Conservation (phyloP, 2,113 vertebrate genomes). For the Cinclus mexicanus region DNA sequence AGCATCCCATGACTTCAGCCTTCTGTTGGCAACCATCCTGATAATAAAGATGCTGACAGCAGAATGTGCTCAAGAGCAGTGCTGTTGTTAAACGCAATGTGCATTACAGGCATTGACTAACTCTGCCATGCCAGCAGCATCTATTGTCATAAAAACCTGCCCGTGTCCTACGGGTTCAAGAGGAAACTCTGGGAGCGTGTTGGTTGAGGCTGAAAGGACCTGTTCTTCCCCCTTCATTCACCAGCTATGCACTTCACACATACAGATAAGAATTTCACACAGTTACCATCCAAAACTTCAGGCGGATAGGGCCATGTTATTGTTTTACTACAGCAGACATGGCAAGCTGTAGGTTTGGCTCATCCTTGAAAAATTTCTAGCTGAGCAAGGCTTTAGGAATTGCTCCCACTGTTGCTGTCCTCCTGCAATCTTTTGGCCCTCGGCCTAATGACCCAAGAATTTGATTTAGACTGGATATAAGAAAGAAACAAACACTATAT, state of each 20-base stretch:
- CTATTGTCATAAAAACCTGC: neutral
- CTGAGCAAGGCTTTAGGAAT: neutral
- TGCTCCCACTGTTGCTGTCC: neutral
- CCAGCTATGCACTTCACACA: neutral
- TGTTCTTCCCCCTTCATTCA: neutral
- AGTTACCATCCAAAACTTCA: neutral
- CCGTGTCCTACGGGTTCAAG: neutral
- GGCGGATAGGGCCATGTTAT: too few relatives aligned
- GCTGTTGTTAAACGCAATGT: neutral
- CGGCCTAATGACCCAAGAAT: neutral
- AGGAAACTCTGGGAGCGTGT: neutral
- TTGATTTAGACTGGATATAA: neutral
- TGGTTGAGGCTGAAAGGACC: neutral
- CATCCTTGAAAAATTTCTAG: neutral
- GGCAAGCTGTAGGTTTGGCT: neutral
- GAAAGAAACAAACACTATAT: neutral
- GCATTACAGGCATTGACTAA: neutral
- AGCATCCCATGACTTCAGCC: neutral
- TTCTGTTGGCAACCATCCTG: neutral
- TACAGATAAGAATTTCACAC: neutral
- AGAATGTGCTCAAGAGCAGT: neutral
- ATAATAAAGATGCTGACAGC: neutral
- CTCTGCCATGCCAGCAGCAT: neutral
- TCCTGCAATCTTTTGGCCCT: neutral
- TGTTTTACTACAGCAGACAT: neutral